Evolutionary conservation across 2,797 vertebrate species (phyloP).

Genomic region (Megaceryle alcyon): DNA sequence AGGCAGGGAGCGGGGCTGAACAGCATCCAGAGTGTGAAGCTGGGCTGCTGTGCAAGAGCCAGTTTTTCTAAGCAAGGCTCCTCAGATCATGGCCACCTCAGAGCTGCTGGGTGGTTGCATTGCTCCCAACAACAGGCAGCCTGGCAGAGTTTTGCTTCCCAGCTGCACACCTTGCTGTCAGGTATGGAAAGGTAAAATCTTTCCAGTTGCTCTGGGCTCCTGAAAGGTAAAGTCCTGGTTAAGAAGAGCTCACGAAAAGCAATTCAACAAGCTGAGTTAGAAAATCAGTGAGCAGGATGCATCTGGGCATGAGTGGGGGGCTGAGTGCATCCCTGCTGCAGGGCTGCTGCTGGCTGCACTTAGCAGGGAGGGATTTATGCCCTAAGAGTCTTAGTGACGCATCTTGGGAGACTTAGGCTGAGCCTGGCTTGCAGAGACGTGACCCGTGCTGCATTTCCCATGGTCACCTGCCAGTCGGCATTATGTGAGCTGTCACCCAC

Average conservation of each 20-base stretch:
- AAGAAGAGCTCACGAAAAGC: background rate
- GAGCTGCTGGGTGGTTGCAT: background rate
- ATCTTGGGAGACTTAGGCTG: conserved; percentile 58
- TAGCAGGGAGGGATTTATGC: conserved; percentile 18
- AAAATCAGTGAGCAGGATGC: background rate
- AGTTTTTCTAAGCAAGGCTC: background rate
- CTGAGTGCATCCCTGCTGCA: background rate
- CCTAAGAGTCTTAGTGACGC: conserved; percentile 65
- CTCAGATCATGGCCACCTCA: rapidly evolving
- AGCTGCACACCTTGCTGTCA: background rate
- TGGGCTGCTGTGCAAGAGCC: background rate
- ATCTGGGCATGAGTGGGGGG: background rate
- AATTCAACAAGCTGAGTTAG: background rate
- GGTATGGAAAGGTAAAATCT: background rate
- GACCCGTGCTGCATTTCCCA: conserved; percentile 3
- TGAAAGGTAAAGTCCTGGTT: background rate
- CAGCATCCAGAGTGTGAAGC: background rate
- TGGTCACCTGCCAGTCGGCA: conserved; percentile 46
- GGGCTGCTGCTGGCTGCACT: background rate
- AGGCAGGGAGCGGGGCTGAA: background rate
- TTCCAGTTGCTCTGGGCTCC: background rate
- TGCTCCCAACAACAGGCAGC: background rate
- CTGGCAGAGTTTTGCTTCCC: background rate
- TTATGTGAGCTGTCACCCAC: background rate
- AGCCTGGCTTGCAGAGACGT: conserved; percentile 48